These are phyloP conservation scores for Alfaro cultratus DNA, from an alignment of 2,797 vertebrate species.

Conservation along the genomic window DNA sequence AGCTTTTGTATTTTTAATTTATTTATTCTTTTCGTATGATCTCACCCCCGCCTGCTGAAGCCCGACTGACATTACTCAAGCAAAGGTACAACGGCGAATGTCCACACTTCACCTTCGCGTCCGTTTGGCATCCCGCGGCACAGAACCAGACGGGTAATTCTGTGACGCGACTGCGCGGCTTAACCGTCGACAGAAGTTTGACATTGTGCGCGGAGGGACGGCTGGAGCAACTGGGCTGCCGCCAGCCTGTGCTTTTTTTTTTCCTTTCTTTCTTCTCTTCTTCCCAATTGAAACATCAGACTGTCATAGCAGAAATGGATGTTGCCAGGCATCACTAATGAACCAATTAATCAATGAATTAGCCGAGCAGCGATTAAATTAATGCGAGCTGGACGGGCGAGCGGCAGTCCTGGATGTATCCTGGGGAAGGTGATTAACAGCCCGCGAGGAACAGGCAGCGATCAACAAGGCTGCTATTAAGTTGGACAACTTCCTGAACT, in stretches of 20 bases:
- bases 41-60: conserved; percentile 62
- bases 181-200: conserved; percentile 70
- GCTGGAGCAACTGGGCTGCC: conserved; percentile 69
- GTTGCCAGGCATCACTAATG: conserved; percentile 84
- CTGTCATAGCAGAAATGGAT: conserved; percentile 77
- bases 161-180: conserved; percentile 65
- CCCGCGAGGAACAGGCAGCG: conserved; percentile 66
- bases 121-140: conserved; percentile 68
- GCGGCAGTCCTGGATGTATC: conserved; percentile 77
- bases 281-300: conserved; percentile 80
- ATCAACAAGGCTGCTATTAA: conserved; percentile 76
- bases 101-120: conserved; percentile 72
- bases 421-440: conserved; percentile 76
- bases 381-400: conserved; percentile 73
- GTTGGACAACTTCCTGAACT: conserved; percentile 75
- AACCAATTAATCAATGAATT: conserved; percentile 84
- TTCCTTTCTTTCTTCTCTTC: conserved; percentile 20
- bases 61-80: conserved; percentile 75
- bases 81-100: conserved; percentile 64
- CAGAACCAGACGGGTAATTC: conserved; percentile 58
- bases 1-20: conserved; percentile 56
- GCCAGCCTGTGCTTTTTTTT: conserved; percentile 58
- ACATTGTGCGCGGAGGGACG: conserved; percentile 68
- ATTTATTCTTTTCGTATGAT: conserved; percentile 68
- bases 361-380: conserved; percentile 81